phyloP scores from a whole-genome alignment of 2,888 invertebrate species.

The Scrobipalpa atriplicella region DNA sequence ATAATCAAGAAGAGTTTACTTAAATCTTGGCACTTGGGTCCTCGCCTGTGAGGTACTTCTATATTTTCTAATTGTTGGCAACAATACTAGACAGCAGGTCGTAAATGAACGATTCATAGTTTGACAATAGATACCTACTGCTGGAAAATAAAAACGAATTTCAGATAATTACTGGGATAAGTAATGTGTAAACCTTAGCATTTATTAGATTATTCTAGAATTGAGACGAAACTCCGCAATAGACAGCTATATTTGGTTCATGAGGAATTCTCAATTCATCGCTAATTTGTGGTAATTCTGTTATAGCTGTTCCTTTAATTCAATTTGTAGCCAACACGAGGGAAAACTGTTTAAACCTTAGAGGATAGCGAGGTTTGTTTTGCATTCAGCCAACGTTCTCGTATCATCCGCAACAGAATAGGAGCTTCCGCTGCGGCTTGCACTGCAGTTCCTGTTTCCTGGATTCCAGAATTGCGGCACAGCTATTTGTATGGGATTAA shows the following conservation, averaged over 20 bases:
- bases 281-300: neutral
- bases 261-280: neutral
- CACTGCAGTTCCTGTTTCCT: conserved; percentile 1
- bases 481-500: too few relatives aligned
- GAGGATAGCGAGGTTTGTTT: neutral
- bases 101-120: neutral
- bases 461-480: neutral
- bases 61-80: neutral
- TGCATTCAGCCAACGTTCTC: neutral
- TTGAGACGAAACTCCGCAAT: neutral
- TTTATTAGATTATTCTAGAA: neutral
- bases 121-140: neutral
- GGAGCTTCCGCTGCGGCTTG: neutral
- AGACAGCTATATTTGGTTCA: neutral
- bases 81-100: neutral
- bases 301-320: conserved; percentile 1
- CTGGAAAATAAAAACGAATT: neutral
- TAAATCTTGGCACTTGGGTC: too few relatives aligned
- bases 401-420: neutral
- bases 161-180: too few relatives aligned
- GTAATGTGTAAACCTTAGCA: neutral
- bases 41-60: too few relatives aligned
- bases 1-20: too few relatives aligned
- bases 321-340: neutral
- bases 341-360: neutral